Percentiles rank a stretch among this genome's conserved stretches.
Conservation (phyloP, 2,888 invertebrate species). For the Volucella inanis region DNA sequence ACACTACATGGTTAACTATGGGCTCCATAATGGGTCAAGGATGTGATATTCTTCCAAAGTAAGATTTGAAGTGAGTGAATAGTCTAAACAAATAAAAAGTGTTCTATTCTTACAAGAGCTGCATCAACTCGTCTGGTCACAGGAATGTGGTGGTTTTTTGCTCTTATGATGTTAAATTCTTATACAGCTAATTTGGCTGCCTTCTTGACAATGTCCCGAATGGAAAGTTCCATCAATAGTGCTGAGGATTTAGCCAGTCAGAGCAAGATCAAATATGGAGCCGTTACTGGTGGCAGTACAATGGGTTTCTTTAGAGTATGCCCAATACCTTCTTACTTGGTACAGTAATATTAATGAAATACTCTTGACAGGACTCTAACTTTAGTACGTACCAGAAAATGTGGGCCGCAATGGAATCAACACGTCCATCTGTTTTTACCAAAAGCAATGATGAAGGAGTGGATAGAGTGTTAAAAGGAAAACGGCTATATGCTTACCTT, state of each 20-base stretch:
- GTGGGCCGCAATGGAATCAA: constrained; percentile 95
- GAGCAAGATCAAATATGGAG: constrained; percentile 97
- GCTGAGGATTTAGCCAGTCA: constrained; percentile 97
- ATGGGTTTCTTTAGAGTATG: constrained; percentile 93
- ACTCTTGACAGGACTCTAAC: constrained; percentile 89
- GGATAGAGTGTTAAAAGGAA: constrained; percentile 90
- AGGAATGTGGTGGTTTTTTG: constrained; percentile 97
- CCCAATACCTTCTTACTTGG: not conserved
- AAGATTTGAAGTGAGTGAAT: constrained; percentile 76
- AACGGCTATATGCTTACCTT: constrained; percentile 94
- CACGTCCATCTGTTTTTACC: constrained; percentile 92
- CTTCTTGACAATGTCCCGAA: constrained; percentile 93
- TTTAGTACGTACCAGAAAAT: constrained; percentile 94
- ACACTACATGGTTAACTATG: constrained; percentile 96
- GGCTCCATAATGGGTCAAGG: constrained; percentile 97
- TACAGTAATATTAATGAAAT: not conserved
- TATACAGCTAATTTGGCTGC: constrained; percentile 98
- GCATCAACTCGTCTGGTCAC: constrained; percentile 94
- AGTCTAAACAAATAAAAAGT: not conserved
- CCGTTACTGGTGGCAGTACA: constrained; percentile 94
- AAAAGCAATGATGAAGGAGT: constrained; percentile 93
- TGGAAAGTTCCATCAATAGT: constrained; percentile 89
- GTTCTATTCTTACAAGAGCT: constrained; percentile 85
- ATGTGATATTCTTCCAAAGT: constrained; percentile 95
- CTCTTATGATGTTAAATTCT: constrained; percentile 94